Percentiles rank a stretch among this genome's conserved stretches.
Conservation (phyloP, 2,113 vertebrate genomes). For the Ptyas mucosa region DNA sequence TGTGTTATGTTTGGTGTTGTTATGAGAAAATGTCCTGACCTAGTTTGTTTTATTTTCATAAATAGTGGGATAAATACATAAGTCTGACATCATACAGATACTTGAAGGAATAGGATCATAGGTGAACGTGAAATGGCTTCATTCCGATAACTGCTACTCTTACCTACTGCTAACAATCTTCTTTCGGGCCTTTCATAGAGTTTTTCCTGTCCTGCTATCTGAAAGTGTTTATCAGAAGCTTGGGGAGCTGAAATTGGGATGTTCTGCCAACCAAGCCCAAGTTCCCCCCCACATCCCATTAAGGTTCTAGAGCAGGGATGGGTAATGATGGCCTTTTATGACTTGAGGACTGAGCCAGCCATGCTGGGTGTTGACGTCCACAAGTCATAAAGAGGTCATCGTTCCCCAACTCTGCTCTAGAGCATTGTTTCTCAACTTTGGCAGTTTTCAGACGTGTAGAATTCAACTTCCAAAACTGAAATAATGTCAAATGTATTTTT, state of each 20-base stretch:
- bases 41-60: not conserved
- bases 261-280: not conserved
- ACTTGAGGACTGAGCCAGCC: not conserved
- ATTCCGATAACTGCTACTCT: not conserved
- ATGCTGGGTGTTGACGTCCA: not conserved
- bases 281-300: no score
- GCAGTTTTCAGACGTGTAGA: not conserved
- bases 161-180: not conserved
- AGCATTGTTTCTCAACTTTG: not conserved
- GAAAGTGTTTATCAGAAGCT: not conserved
- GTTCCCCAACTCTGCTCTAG: not conserved
- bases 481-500: not conserved
- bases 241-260: not conserved
- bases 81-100: not conserved
- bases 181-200: not conserved
- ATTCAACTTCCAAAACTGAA: not conserved
- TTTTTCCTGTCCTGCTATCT: not conserved
- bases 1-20: not conserved
- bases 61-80: not conserved
- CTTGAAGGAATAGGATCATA: not conserved
- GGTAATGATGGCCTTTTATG: not conserved
- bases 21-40: not conserved
- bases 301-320: not conserved
- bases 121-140: not conserved
- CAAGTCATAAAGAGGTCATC: not conserved